Percentiles rank a stretch among this genome's conserved stretches.
These are phyloP conservation scores for Buteo buteo DNA, from an alignment of 2,113 vertebrate genomes.

Conservation along the genomic window DNA sequence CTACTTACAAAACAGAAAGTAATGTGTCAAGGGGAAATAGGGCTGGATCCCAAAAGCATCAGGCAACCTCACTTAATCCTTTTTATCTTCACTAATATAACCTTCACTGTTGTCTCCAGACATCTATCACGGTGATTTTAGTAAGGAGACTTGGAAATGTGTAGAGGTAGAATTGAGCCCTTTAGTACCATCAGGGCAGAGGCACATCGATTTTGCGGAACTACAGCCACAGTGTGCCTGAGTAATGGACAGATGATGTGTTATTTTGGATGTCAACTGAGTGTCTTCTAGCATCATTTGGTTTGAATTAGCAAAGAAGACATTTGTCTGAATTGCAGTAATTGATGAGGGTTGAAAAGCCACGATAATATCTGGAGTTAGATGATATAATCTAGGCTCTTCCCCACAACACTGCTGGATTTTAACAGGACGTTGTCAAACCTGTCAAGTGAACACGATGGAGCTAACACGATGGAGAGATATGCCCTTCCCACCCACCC, in stretches of 20 bases:
- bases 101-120: not conserved
- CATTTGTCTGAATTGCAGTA: not conserved
- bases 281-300: not conserved
- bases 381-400: not conserved
- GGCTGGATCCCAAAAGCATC: not conserved
- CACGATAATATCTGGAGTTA: not conserved
- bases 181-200: not conserved
- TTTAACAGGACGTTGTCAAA: not conserved
- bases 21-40: not conserved
- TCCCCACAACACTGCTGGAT: not conserved
- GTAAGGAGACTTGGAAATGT: not conserved
- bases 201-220: not conserved
- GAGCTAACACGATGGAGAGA: not conserved
- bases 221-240: not conserved
- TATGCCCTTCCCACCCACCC: not conserved
- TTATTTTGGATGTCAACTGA: not conserved
- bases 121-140: not conserved
- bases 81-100: not conserved
- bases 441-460: not conserved
- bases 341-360: not conserved
- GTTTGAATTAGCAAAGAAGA: slow-evolving; percentile 21
- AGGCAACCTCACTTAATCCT: not conserved
- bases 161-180: not conserved
- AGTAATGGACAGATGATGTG: not conserved
- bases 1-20: not conserved